phyloP scores from a whole-genome alignment of 1,140 invertebrate genomes.

The Bombyx mandarina region DNA sequence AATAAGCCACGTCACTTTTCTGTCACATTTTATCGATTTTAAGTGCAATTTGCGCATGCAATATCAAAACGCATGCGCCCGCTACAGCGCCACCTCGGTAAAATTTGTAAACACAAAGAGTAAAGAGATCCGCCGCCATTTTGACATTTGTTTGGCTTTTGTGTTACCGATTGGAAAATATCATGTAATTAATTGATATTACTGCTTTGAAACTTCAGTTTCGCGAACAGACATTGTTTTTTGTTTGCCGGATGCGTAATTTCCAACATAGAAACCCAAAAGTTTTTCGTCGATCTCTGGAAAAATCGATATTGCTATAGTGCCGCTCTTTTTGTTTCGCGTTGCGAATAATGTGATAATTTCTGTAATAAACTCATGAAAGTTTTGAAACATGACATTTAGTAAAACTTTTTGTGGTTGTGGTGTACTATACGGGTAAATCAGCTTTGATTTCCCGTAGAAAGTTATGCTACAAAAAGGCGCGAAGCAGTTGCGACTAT shows the following conservation, averaged over 20 bases:
- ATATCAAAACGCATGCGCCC: slow-evolving; percentile 44
- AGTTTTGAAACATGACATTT: slow-evolving; percentile 3
- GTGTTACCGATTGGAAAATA: slow-evolving; percentile 47
- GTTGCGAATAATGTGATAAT: slow-evolving; percentile 29
- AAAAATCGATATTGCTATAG: slow-evolving; percentile 58
- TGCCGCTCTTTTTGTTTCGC: slow-evolving; percentile 63
- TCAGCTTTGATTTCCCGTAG: not conserved
- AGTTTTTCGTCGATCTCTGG: slow-evolving; percentile 7
- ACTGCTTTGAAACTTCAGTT: slow-evolving; percentile 24
- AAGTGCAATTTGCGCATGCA: slow-evolving; percentile 4
- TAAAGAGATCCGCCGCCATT: slow-evolving; percentile 57
- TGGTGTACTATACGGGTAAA: not conserved
- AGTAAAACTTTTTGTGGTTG: slow-evolving; percentile 11
- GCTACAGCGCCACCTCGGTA: slow-evolving; percentile 44
- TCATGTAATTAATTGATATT: slow-evolving; percentile 42
- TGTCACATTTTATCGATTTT: slow-evolving; percentile 27
- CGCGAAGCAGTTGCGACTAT: slow-evolving; percentile 44
- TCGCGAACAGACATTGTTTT: slow-evolving; percentile 22
- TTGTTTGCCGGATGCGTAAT: slow-evolving; percentile 22
- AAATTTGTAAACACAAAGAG: slow-evolving; percentile 11
- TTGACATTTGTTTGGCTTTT: slow-evolving; percentile 70
- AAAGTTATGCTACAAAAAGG: slow-evolving; percentile 43
- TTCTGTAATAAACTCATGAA: slow-evolving; percentile 8
- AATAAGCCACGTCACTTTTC: too few species aligned
- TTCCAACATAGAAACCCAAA: slow-evolving; percentile 14